A percentile compares a stretch with the other conserved stretches of the same genome.
Evolutionary conservation across 2,888 invertebrate species (phyloP).

Genomic region (Chalcis sispes): DNA sequence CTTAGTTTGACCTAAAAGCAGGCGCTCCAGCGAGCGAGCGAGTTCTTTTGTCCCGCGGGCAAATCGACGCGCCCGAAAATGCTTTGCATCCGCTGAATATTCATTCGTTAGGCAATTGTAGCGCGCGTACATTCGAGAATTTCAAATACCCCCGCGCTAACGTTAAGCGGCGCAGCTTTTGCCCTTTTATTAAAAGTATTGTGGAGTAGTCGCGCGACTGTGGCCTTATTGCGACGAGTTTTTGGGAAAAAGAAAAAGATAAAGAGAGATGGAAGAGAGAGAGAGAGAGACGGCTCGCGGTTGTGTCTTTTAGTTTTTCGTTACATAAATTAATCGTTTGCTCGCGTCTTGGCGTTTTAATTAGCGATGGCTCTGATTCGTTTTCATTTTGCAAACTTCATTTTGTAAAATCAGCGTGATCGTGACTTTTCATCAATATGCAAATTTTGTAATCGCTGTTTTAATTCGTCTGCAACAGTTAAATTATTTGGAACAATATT

Average conservation of each 20-base stretch:
- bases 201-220: no score
- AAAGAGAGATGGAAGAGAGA: no score
- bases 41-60: conserved; percentile 38
- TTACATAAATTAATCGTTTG: conserved; percentile 38
- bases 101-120: conserved; percentile 61
- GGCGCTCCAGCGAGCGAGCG: conserved; percentile 3
- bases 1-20: no score
- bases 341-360: conserved; percentile 21
- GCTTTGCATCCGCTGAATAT: conserved; percentile 70
- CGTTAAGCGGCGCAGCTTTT: neutral
- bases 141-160: conserved; percentile 62
- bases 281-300: no score
- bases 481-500: conserved; percentile 21
- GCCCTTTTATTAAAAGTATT: conserved; percentile 42
- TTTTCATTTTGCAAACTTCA: conserved; percentile 5
- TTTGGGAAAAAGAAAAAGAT: neutral
- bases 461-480: conserved; percentile 20
- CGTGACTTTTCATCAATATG: conserved; percentile 41
- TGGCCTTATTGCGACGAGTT: conserved; percentile 34
- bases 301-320: conserved; percentile 4
- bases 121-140: conserved; percentile 65
- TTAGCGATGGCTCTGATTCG: conserved; percentile 20
- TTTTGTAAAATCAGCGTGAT: neutral
- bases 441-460: conserved; percentile 32
- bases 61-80: conserved; percentile 43